Conservation (phyloP, 2,888 invertebrate genomes). For the Tolmerus cingulatus region DNA sequence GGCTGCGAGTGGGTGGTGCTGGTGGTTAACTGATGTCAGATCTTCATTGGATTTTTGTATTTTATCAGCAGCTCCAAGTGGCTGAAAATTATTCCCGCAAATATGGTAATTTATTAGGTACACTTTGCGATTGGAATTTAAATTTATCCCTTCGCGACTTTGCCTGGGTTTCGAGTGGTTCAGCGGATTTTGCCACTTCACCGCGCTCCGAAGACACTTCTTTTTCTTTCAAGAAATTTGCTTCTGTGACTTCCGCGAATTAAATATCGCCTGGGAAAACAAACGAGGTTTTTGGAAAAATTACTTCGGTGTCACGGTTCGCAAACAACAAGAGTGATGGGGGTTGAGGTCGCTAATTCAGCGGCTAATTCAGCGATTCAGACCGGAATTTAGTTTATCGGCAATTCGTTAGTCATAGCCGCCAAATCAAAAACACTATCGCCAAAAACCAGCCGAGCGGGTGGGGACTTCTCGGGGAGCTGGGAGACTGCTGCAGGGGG, state of each 20-base stretch:
- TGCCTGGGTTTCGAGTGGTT: neutral
- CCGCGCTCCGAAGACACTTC: neutral
- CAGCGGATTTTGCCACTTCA: neutral
- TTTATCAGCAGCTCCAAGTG: constrained; percentile 34
- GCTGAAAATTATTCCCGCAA: constrained; percentile 39
- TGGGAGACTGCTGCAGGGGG: neutral
- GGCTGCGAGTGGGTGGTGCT: neutral
- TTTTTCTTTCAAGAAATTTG: neutral
- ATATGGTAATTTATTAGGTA: constrained; percentile 40
- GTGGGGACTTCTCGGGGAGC: neutral
- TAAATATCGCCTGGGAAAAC: neutral
- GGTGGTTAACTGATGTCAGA: constrained; percentile 28
- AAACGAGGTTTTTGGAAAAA: neutral
- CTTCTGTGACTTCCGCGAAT: neutral
- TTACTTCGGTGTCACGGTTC: neutral
- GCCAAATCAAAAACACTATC: neutral
- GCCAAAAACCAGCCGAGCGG: neutral
- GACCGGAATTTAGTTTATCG: neutral
- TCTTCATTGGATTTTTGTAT: constrained; percentile 35
- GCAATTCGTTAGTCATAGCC: neutral
- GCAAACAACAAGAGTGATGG: neutral
- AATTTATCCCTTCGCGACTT: constrained; percentile 22
- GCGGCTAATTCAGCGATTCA: neutral
- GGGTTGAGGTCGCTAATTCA: neutral
- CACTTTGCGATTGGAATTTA: constrained; percentile 28